Evolutionary conservation across 2,888 invertebrate species (phyloP), one percentile per base, ranked within the genome.

Genomic region (Clanis bilineata): DNA sequence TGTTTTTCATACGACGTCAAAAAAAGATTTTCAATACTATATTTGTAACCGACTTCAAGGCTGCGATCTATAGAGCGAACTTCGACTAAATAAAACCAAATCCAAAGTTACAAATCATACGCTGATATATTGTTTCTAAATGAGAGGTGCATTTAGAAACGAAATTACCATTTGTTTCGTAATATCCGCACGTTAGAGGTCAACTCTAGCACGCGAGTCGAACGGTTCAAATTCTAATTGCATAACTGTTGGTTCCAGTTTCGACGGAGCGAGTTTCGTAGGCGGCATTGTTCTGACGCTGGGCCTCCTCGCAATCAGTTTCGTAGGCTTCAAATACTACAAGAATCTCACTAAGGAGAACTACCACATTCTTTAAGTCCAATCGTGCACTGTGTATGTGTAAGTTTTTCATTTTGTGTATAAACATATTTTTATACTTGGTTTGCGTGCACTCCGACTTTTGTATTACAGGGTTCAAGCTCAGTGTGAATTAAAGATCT

Each of bases 241-340:
- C 36, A 38, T 56, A 36, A 44, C 57, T 23, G 43, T 58, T 64
- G 74, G 76, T 81, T 86, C 83, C 76, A 94, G 94, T 47, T 96
- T 96, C 74, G 96, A 96, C 81, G 95, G 95, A 1, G 93, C 96
- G 1, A 96, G 96, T 72, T 96, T 96, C 83, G 93, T 96, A 65
- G 98, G 97, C 32, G 98, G 98, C 45, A 97, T 98, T 63, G 95
- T 97, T 28, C 89, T 98, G 62, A 95, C 96, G 7, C 86, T 95
- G 22, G 97, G 97, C 36, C 84, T 97, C 21, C 93, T 97, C 59
- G 97, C 96, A 9, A 95, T 98, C 61, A 95, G 95, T 2, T 95
- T 96, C 85, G 95, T 97, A 75, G 96, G 96, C 39, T 96, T 95
- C 92, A 97, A 97, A 82, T 97, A 97, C 86, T 98, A 97, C 93